Evolutionary conservation across 2,113 vertebrate species (phyloP), one percentile per base, ranked within the genome.

Genomic region (Anthoscopus minutus): DNA sequence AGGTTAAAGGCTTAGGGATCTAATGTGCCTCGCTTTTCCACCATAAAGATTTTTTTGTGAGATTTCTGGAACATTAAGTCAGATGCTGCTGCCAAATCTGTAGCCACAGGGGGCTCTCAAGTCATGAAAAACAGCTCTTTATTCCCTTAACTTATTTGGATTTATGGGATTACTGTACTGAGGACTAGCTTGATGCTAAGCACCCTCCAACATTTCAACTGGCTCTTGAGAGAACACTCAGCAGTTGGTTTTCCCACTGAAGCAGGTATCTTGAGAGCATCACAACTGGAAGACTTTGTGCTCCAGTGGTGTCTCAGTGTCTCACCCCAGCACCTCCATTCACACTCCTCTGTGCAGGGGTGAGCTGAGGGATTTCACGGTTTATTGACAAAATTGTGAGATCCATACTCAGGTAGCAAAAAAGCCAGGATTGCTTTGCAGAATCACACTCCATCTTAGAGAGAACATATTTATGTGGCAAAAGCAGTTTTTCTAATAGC

Each of bases 31-130:
- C 0, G 0, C 24, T 87, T 89, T 91, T 85, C 66, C 44, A 76
- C 57, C 5, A 6, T 45, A 80, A 81, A 72, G 57, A 48, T 40
- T 87, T 89, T 42, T 87, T 58, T 71, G 44, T 56, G 70, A 87
- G 70, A 64, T 69, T 91, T 87, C 53, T 93, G 89, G 65, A 91
- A 76, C 66, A 56, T 18, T 37, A 79, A 79, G 40, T 24, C 78
- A 87, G 81, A 87, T 44, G 25, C 30, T 56, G 37, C 81, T 96
- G 84, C 84, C 94, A 94, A 91, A 87, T 87, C 81, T 64, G 57
- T 81, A 88, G 74, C 73, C 93, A 65, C 90, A 88, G 40, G 79
- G 76, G 54, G 42, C 81, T 92, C 92, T 50, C 62, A 90, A 90
- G 79, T 22, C 3, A 51, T 71, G 31, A 71, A 47, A 76, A 70